phyloP scores from a whole-genome alignment of 2,113 vertebrate species.

The Apus apus region DNA sequence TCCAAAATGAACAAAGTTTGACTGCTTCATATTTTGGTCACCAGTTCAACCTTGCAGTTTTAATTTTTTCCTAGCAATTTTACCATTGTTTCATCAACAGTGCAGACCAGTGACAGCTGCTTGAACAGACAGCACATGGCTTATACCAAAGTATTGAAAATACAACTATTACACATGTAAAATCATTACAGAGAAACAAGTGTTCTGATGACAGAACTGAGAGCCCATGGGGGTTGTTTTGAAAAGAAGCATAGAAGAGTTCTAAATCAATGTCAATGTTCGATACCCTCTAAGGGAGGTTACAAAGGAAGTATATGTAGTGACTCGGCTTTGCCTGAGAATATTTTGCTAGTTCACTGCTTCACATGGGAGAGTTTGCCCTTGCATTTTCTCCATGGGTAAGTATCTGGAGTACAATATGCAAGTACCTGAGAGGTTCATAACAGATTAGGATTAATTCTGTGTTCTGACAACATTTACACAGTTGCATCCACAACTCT shows the following conservation, averaged over 20 bases:
- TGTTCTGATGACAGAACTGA: not conserved
- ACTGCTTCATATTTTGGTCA: not conserved
- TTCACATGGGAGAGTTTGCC: not conserved
- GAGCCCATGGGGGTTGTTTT: not conserved
- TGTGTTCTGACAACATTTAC: not conserved
- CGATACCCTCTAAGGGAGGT: not conserved
- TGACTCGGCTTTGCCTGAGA: not conserved
- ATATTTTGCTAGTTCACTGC: not conserved
- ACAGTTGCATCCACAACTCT: not conserved
- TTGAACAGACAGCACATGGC: not conserved
- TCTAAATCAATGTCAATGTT: constrained; percentile 32
- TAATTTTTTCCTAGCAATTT: not conserved
- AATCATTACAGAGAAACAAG: constrained; percentile 2
- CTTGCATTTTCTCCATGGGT: not conserved
- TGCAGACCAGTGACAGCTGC: not conserved
- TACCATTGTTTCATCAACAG: not conserved
- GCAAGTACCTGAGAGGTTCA: not conserved
- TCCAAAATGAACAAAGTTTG: not conserved
- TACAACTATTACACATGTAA: not conserved
- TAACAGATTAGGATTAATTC: not conserved
- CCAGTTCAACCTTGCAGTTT: not conserved
- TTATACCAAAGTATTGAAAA: not conserved
- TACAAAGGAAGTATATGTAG: not conserved
- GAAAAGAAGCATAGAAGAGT: not conserved
- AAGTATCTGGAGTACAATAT: not conserved